phyloP scores from a whole-genome alignment of 2,888 invertebrate species.

The Xestia ashworthii region DNA sequence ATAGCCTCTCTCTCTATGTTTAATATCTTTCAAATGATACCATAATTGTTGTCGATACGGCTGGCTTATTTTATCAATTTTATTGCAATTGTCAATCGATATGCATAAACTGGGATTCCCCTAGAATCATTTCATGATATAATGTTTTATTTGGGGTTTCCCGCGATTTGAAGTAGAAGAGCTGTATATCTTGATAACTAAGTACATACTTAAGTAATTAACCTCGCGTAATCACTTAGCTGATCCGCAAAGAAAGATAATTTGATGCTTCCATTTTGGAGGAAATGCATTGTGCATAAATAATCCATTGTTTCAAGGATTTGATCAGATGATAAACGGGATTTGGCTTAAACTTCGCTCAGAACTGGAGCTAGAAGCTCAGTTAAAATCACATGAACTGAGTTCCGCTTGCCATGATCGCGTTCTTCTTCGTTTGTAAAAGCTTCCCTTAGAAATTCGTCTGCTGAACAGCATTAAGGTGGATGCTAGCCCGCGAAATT shows the following conservation, averaged over 20 bases:
- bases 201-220: neutral
- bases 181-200: neutral
- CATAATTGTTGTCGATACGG: neutral
- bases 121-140: neutral
- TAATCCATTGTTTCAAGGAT: neutral
- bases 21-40: neutral
- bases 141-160: neutral
- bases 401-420: too few relatives aligned
- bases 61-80: neutral
- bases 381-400: too few relatives aligned
- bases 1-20: too few relatives aligned
- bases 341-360: neutral
- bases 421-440: too few relatives aligned
- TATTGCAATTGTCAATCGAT: neutral
- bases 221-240: neutral
- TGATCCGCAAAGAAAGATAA: neutral
- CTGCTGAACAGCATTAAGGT: too few relatives aligned
- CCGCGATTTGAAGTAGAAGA: neutral
- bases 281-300: neutral
- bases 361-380: too few relatives aligned
- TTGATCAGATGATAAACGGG: neutral
- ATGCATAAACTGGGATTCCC: slow-evolving; percentile 9
- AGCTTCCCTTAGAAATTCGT: too few relatives aligned
- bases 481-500: too few relatives aligned
- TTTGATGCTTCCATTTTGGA: neutral